phyloP scores from a whole-genome alignment of 2,888 invertebrate genomes.

The Xestia c-nigrum region DNA sequence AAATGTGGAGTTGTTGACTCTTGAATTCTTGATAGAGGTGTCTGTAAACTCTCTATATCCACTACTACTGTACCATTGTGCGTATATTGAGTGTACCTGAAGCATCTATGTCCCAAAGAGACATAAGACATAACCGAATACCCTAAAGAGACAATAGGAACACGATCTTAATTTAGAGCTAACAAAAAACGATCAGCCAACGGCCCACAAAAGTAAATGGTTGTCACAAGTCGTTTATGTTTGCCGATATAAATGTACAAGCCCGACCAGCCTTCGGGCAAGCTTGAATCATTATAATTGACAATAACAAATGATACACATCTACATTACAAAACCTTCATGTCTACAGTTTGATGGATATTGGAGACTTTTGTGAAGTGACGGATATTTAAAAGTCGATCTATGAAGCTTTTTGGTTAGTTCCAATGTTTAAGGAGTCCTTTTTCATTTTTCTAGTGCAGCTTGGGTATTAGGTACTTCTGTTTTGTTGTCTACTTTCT shows the following conservation, averaged over 20 bases:
- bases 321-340: conserved; percentile 69
- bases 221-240: conserved; percentile 56
- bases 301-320: conserved; percentile 83
- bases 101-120: neutral
- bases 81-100: neutral
- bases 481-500: neutral
- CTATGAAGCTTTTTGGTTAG: neutral
- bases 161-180: conserved; percentile 39
- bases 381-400: conserved; percentile 36
- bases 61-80: neutral
- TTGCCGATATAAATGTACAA: conserved; percentile 47
- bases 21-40: conserved; percentile 13
- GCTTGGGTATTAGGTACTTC: neutral
- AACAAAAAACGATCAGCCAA: conserved; percentile 38
- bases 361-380: conserved; percentile 44
- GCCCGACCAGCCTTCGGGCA: conserved; percentile 67
- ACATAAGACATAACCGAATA: neutral
- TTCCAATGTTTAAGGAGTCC: neutral
- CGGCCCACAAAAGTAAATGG: conserved; percentile 42
- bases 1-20: conserved; percentile 7
- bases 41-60: neutral
- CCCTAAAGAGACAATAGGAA: conserved; percentile 28
- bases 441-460: neutral
- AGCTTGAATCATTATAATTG: conserved; percentile 81
- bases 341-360: conserved; percentile 58